phyloP scores from a whole-genome alignment of 2,113 vertebrate species.

The Lepus europaeus region DNA sequence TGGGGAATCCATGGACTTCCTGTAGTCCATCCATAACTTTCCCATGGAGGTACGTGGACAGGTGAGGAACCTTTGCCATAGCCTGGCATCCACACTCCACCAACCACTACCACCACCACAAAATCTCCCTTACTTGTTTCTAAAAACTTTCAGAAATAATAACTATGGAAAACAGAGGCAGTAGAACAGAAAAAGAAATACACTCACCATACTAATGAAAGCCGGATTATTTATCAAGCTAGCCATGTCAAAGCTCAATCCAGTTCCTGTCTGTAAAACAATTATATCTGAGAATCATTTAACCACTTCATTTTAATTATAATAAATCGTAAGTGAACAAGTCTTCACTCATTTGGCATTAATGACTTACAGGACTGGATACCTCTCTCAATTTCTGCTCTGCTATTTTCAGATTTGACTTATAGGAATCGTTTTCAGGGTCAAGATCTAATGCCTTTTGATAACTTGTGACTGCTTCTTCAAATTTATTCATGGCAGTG shows the following conservation, averaged over 20 bases:
- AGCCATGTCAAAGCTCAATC: conserved; percentile 98
- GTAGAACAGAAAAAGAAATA: conserved; percentile 55
- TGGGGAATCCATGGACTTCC: background rate
- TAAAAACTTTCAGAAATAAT: background rate
- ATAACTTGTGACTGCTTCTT: conserved; percentile 96
- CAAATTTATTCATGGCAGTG: conserved; percentile 96
- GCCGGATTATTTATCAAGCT: conserved; percentile 99
- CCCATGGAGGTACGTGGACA: background rate
- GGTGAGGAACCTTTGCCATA: background rate
- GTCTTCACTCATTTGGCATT: conserved; percentile 44
- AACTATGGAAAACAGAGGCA: background rate
- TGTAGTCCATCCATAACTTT: background rate
- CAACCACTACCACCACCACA: background rate
- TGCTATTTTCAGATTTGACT: conserved; percentile 97
- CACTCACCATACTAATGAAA: conserved; percentile 98
- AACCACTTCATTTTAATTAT: conserved; percentile 57
- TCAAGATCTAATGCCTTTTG: conserved; percentile 97
- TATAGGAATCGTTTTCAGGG: conserved; percentile 98
- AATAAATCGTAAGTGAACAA: conserved; percentile 44
- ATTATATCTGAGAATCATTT: conserved; percentile 68
- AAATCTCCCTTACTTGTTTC: conserved; percentile 12
- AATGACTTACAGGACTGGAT: conserved; percentile 94
- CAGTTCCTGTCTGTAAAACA: conserved; percentile 93
- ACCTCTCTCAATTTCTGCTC: conserved; percentile 97
- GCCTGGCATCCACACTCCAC: background rate